Percentiles rank a stretch among this genome's conserved stretches.
These are phyloP conservation scores for Tamandua tetradactyla DNA, from an alignment of 2,797 vertebrate genomes.

Conservation along the genomic window DNA sequence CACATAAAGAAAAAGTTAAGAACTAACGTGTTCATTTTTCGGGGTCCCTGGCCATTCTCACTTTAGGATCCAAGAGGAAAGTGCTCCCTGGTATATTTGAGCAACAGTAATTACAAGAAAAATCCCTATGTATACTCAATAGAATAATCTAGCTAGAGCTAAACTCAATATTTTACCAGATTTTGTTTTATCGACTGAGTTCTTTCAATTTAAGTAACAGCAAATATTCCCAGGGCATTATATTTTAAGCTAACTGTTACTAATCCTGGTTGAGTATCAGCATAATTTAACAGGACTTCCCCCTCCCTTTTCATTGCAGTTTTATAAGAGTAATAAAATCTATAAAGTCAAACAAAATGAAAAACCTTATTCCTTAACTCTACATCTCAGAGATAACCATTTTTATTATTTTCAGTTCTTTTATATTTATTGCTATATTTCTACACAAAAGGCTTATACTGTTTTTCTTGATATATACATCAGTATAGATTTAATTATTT, in stretches of 20 bases:
- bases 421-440: conserved; percentile 9
- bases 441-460: not conserved
- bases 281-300: not conserved
- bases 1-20: not conserved
- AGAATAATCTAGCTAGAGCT: not conserved
- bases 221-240: not conserved
- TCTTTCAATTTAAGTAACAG: not conserved
- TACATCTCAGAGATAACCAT: not conserved
- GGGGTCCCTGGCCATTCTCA: not conserved
- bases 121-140: not conserved
- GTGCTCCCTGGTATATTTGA: not conserved
- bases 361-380: not conserved
- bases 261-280: not conserved
- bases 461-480: not conserved
- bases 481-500: not conserved
- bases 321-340: not conserved
- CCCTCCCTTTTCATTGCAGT: not conserved
- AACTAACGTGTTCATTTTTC: not conserved
- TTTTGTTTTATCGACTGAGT: not conserved
- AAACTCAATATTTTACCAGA: not conserved
- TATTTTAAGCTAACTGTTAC: not conserved
- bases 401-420: not conserved
- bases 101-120: not conserved
- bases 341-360: not conserved
- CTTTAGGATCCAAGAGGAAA: not conserved